phyloP scores from a whole-genome alignment of 2,888 invertebrate genomes.

The Synergus gifuensis region DNA sequence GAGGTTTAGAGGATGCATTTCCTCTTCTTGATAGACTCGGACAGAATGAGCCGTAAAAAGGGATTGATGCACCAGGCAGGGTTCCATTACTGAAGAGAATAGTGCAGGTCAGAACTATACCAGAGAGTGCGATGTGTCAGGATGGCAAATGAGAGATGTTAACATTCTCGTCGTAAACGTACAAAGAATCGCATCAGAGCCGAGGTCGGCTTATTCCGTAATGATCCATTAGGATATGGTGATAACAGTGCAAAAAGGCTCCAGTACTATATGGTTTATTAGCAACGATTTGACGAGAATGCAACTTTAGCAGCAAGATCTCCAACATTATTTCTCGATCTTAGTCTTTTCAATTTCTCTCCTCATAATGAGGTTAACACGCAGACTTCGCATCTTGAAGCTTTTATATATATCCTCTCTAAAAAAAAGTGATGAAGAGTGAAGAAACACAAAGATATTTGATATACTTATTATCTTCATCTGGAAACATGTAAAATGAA shows the following conservation, averaged over 20 bases:
- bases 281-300: slow-evolving; percentile 58
- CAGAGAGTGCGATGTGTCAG: slow-evolving; percentile 50
- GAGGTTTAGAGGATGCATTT: slow-evolving; percentile 14
- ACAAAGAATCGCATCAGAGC: slow-evolving; percentile 54
- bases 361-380: not conserved
- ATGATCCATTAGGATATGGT: slow-evolving; percentile 56
- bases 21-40: slow-evolving; percentile 31
- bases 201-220: slow-evolving; percentile 54
- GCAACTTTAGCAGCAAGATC: slow-evolving; percentile 46
- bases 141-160: slow-evolving; percentile 57
- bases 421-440: too few relatives aligned
- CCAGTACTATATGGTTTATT: slow-evolving; percentile 59
- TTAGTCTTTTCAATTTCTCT: not conserved
- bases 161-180: slow-evolving; percentile 56
- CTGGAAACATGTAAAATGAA: not conserved
- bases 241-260: slow-evolving; percentile 59
- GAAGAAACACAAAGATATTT: too few relatives aligned
- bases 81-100: slow-evolving; percentile 49
- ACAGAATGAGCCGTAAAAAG: slow-evolving; percentile 55
- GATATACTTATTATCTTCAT: too few relatives aligned
- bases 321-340: not conserved
- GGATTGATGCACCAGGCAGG: slow-evolving; percentile 50
- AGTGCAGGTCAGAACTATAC: slow-evolving; percentile 52
- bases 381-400: not conserved
- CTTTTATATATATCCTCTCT: not conserved